Conservation (phyloP, 2,113 vertebrate species). For the Tragelaphus scriptus region DNA sequence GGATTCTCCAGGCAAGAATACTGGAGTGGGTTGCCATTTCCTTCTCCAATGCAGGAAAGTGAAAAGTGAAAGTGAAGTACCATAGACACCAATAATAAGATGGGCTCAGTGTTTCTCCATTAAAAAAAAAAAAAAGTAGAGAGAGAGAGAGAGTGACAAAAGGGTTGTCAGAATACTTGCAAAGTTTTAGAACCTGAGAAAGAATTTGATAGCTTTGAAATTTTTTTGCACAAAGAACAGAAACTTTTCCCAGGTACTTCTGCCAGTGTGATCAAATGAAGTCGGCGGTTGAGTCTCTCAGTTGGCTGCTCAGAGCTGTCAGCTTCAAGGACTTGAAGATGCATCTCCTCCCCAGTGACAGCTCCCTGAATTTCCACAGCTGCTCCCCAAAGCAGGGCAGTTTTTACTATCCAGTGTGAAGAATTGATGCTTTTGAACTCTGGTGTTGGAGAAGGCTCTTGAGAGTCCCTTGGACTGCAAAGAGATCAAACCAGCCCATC, state of each 20-base stretch:
- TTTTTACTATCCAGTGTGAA: neutral
- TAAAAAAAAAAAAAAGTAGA: neutral
- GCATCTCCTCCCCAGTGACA: neutral
- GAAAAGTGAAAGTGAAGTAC: too few species aligned
- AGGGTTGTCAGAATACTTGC: neutral
- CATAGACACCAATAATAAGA: neutral
- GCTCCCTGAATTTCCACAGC: neutral
- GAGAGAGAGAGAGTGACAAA: neutral
- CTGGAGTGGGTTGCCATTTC: too few species aligned
- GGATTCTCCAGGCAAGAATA: too few species aligned
- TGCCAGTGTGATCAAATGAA: constrained; percentile 35
- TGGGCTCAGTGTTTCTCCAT: neutral
- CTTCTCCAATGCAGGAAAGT: too few species aligned
- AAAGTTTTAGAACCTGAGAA: constrained; percentile 1
- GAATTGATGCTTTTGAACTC: neutral
- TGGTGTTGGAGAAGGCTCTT: neutral
- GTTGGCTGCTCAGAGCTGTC: constrained; percentile 3
- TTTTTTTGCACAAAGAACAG: neutral
- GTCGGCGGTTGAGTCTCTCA: neutral
- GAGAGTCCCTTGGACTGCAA: neutral
- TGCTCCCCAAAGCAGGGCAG: neutral
- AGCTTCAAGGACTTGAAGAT: neutral
- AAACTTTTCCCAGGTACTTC: neutral
- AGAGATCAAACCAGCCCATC: neutral
- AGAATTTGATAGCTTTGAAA: neutral